These are phyloP conservation scores for Heteronetta atricapilla DNA, from an alignment of 2,113 vertebrate genomes.

Conservation along the genomic window DNA sequence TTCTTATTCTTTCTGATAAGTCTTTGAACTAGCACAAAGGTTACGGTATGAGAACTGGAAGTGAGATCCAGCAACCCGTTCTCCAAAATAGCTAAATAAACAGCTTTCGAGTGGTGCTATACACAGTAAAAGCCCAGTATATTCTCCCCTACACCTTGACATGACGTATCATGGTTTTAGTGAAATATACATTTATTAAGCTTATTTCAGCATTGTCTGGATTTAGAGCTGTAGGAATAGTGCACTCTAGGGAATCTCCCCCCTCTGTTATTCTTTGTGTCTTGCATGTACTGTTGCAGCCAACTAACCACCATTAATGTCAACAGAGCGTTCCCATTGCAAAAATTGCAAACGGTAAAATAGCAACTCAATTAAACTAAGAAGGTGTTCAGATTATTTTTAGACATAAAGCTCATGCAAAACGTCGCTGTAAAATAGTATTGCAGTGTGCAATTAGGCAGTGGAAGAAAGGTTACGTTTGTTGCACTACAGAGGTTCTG, in stretches of 20 bases:
- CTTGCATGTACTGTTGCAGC: not conserved
- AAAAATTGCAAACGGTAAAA: not conserved
- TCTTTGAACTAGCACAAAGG: not conserved
- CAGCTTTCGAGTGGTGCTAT: not conserved
- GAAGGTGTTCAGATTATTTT: not conserved
- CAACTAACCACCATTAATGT: not conserved
- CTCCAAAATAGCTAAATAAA: not conserved
- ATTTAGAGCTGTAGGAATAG: not conserved
- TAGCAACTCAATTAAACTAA: not conserved
- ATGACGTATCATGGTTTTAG: not conserved
- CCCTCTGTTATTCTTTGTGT: not conserved
- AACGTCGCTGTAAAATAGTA: not conserved
- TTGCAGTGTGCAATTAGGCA: not conserved
- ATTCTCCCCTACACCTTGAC: not conserved
- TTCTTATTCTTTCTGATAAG: not conserved
- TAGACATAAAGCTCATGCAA: not conserved
- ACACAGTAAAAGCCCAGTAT: not conserved
- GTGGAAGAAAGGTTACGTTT: not conserved
- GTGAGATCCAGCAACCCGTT: not conserved
- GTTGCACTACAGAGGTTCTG: not conserved
- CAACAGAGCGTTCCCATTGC: not conserved
- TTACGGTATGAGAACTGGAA: not conserved
- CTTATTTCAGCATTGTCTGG: not conserved
- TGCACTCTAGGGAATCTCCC: not conserved
- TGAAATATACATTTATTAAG: not conserved